phyloP scores from a whole-genome alignment of 2,113 vertebrate species.

The Mormyrus iriodes region DNA sequence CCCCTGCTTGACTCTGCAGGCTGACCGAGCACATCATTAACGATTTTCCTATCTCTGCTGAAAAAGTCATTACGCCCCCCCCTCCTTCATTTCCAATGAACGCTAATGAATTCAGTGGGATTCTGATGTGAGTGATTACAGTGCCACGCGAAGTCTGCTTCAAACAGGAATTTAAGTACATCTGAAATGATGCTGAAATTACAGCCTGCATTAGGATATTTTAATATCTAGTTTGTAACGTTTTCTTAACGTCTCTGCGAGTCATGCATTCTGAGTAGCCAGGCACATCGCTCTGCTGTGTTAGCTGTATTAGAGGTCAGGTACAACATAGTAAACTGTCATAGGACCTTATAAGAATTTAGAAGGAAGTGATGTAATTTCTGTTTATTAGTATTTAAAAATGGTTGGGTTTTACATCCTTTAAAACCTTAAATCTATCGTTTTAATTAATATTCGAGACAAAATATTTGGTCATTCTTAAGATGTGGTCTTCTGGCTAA shows the following conservation, averaged over 20 bases:
- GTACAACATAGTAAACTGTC: not conserved
- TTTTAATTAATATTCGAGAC: not conserved
- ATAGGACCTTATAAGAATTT: not conserved
- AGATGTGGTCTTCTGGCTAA: not conserved
- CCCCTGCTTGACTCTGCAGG: not conserved
- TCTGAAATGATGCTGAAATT: not conserved
- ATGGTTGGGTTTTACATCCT: not conserved
- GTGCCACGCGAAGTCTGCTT: not conserved
- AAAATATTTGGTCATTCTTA: not conserved
- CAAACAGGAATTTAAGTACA: not conserved
- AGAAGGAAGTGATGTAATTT: not conserved
- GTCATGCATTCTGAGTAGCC: not conserved
- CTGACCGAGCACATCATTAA: not conserved
- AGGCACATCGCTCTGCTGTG: not conserved
- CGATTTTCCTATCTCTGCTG: not conserved
- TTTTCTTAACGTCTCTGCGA: not conserved
- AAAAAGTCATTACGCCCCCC: not conserved
- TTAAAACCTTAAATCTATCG: not conserved
- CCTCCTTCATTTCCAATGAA: not conserved
- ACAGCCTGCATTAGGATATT: not conserved
- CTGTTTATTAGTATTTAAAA: not conserved
- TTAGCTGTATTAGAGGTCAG: not conserved
- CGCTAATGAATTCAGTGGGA: not conserved
- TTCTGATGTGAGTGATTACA: conserved; percentile 10
- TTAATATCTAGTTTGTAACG: not conserved